These are phyloP conservation scores for Magallana angulata DNA, from an alignment of 1,140 invertebrate species.

Conservation along the genomic window DNA sequence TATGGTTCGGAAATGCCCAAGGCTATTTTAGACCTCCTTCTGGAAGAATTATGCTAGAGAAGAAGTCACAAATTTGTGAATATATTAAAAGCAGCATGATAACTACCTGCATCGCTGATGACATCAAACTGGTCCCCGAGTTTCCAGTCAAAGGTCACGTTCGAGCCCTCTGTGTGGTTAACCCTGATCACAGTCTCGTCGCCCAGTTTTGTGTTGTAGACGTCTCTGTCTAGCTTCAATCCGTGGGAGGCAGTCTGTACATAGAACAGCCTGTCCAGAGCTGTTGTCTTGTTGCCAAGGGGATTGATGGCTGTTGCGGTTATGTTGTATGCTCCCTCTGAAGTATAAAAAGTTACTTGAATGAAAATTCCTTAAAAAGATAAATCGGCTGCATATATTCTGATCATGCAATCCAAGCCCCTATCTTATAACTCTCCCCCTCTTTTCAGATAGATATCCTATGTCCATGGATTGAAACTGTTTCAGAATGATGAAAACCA, in stretches of 20 bases:
- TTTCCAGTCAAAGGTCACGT: conserved; percentile 70
- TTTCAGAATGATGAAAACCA: too few relatives aligned
- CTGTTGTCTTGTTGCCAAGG: conserved; percentile 62
- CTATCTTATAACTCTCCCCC: too few relatives aligned
- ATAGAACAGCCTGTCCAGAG: conserved; percentile 57
- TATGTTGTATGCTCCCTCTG: conserved; percentile 71
- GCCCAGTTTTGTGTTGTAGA: conserved; percentile 57
- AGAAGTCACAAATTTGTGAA: too few relatives aligned
- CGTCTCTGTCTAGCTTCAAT: conserved; percentile 39
- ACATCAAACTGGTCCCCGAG: conserved; percentile 67
- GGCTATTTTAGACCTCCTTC: too few relatives aligned
- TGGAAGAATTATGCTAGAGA: too few relatives aligned
- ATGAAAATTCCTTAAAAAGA: too few relatives aligned
- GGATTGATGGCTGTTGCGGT: conserved; percentile 68
- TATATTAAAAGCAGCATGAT: neutral
- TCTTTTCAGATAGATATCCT: too few relatives aligned
- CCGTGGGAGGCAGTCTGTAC: conserved; percentile 64
- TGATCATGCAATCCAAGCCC: too few relatives aligned
- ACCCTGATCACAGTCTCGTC: conserved; percentile 57
- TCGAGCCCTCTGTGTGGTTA: conserved; percentile 55
- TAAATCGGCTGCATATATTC: too few relatives aligned
- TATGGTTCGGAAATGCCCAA: too few relatives aligned
- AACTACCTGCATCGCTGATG: conserved; percentile 53
- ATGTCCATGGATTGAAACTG: too few relatives aligned
- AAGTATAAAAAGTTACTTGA: neutral